Percentiles rank a stretch among this genome's conserved stretches.
phyloP scores from a whole-genome alignment of 2,797 vertebrate genomes.

The Benthosema pterotum region DNA sequence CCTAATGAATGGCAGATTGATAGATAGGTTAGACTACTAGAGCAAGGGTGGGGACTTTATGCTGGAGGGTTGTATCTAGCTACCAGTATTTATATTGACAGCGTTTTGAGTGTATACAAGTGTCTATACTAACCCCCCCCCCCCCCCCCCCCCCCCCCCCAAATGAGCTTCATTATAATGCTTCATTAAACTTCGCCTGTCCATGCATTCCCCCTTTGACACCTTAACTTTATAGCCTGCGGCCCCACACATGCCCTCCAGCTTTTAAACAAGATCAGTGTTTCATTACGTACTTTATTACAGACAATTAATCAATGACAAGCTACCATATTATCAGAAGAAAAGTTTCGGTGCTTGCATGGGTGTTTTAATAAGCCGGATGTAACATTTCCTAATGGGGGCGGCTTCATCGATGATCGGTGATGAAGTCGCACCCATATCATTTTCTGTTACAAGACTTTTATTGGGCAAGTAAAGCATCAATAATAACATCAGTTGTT shows the following conservation, averaged over 20 bases:
- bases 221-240: background rate
- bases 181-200: constrained; percentile 2
- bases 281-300: too few species aligned
- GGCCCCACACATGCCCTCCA: background rate
- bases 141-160: too few species aligned
- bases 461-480: too few species aligned
- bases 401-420: too few species aligned
- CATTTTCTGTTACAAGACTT: too few species aligned
- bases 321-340: background rate
- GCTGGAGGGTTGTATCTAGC: constrained; percentile 17
- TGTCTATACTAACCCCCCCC: too few species aligned
- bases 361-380: constrained; percentile 2
- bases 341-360: background rate
- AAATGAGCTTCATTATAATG: background rate
- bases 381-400: too few species aligned
- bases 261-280: too few species aligned
- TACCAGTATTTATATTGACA: background rate
- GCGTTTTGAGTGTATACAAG: too few species aligned
- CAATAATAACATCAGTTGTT: too few species aligned
- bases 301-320: too few species aligned
- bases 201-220: background rate
- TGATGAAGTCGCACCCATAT: too few species aligned
- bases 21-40: constrained; percentile 26
- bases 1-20: constrained; percentile 75
- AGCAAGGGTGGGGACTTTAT: constrained; percentile 49